Percentiles rank a stretch among this genome's conserved stretches.
Conservation (phyloP, 2,113 vertebrate genomes). For the Paradoxurus hermaphroditus region DNA sequence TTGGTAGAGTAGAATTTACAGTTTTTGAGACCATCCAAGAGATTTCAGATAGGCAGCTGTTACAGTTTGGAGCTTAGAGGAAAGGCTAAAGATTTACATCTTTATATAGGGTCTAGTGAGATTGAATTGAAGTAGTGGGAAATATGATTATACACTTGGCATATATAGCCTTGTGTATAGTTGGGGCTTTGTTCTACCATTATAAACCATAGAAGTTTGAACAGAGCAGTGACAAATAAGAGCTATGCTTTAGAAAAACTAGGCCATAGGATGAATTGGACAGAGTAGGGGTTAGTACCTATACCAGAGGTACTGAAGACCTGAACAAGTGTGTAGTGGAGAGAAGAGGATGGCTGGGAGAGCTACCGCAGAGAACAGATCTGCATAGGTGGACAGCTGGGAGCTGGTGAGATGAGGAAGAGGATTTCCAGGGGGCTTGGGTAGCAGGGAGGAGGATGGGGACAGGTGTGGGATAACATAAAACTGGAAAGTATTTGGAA, state of each 20-base stretch:
- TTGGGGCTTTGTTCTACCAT: conserved; percentile 8
- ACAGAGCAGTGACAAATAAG: not conserved
- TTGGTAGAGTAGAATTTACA: not conserved
- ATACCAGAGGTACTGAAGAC: not conserved
- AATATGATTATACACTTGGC: not conserved
- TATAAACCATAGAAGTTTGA: not conserved
- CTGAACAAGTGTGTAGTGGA: not conserved
- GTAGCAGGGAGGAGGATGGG: not conserved
- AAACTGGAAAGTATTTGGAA: not conserved
- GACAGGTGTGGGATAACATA: not conserved
- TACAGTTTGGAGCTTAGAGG: not conserved
- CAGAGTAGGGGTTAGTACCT: not conserved
- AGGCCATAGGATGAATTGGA: not conserved
- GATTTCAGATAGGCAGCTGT: not conserved
- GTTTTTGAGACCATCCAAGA: not conserved
- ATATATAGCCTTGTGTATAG: not conserved
- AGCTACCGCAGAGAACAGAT: not conserved
- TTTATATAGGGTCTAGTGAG: not conserved
- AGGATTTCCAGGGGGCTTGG: not conserved
- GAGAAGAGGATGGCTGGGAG: not conserved
- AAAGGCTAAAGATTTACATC: not conserved
- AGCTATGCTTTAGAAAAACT: not conserved
- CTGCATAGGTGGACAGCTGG: not conserved
- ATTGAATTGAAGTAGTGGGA: not conserved
- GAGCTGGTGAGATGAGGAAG: not conserved